Evolutionary conservation across 2,888 invertebrate genomes (phyloP), one percentile per base, ranked within the genome.

Genomic region (Poecilobothrus nobilitatus): DNA sequence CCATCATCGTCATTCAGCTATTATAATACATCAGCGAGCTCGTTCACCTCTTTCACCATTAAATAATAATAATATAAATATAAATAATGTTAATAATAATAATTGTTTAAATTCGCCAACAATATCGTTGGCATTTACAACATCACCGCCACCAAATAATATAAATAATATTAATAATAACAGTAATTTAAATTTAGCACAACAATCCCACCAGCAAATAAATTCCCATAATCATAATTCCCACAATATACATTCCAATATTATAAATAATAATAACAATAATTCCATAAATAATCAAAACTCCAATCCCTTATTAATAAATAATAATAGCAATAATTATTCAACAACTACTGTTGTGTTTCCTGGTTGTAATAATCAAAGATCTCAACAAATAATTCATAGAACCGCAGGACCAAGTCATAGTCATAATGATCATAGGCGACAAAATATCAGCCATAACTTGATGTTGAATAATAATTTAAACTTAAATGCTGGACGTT

Each of bases 331-430:
- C 53, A 65, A 34, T 34, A 65, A 65, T 65, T 34, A 65, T 65
- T 10, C 37, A 65, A 65, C 65, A 65, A 65, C 65, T 34, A 65
- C n/a, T 65, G 33, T 65, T 34, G 37, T 20, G 20, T 20, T 33
- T 65, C 33, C 33, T 65, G 72, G 71, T 62, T 71, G 72, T 74
- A 74, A 74, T 73, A 74, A 76, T 74, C 75, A 75, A 72, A 75
- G 75, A 73, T 75, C 75, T 73, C 75, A 75, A 73, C 76, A 75
- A 72, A 72, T 73, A 71, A 71, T 73, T 69, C 73, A 74, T 74
- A 72, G 75, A 75, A 71, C 73, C 72, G 72, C 75, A 68, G 72
- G 75, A 73, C 72, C 76, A 71, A 74, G 74, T 70, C 75, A 76
- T 74, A 74, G 70, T 70, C 72, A 70, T 66, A 72, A 71, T 65